A percentile compares a stretch with the other conserved stretches of the same genome.
Evolutionary conservation across 2,797 vertebrate species (phyloP).

Genomic region (Gymnothorax reevesii): DNA sequence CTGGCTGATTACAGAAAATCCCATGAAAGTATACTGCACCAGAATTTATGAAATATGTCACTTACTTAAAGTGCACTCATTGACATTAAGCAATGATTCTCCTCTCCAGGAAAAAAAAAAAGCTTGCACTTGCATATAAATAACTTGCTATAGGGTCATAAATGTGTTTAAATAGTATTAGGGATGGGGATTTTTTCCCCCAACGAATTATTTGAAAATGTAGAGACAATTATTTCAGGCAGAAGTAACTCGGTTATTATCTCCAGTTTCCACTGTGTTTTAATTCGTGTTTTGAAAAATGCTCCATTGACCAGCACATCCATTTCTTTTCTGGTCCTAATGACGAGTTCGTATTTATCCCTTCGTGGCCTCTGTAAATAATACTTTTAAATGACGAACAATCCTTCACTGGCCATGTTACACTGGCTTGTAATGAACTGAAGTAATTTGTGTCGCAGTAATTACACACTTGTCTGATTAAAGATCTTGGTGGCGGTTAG

Average conservation of each 20-base stretch:
- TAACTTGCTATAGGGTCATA: constrained; percentile 16
- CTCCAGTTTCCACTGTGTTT: constrained; percentile 62
- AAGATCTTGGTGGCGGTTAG: constrained; percentile 71
- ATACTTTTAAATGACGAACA: constrained; percentile 68
- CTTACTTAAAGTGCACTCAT: constrained; percentile 21
- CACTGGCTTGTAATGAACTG: constrained; percentile 68
- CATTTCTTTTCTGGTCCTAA: constrained; percentile 58
- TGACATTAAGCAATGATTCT: constrained; percentile 9
- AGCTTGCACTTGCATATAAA: constrained; percentile 33
- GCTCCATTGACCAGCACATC: constrained; percentile 55
- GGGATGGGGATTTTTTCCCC: not conserved
- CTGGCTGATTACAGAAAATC: constrained; percentile 68
- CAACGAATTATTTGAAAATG: constrained; percentile 56
- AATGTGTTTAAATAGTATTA: constrained; percentile 18
- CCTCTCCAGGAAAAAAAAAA: constrained; percentile 45
- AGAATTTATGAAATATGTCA: constrained; percentile 60
- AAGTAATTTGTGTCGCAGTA: constrained; percentile 74
- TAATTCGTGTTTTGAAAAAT: constrained; percentile 67
- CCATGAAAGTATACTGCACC: constrained; percentile 65
- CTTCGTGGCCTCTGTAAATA: constrained; percentile 63
- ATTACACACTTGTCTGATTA: constrained; percentile 76
- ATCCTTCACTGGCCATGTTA: constrained; percentile 64
- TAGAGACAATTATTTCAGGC: constrained; percentile 46
- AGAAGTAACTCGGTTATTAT: constrained; percentile 55
- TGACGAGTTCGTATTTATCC: constrained; percentile 68